Evolutionary conservation across 2,797 vertebrate species (phyloP), one percentile per base, ranked within the genome.

Genomic region (Chloroceryle amazona): DNA sequence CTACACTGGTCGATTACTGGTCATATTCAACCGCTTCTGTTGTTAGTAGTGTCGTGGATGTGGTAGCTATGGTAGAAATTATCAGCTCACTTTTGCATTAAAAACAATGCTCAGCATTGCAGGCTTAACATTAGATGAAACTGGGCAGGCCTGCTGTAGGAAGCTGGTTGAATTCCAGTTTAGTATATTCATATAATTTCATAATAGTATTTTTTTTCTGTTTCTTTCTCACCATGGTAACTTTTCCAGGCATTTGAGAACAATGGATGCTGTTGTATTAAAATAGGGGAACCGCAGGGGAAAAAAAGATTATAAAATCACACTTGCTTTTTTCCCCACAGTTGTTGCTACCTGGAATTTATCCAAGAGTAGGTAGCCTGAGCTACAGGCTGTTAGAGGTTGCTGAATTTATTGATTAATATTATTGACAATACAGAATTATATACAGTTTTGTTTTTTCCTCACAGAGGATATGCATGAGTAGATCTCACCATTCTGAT

Each of bases 1-100:
- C 31, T 75, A 2, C 41, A 16, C 42, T 2, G 0, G 9, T 35
- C 1, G 0, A 3, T 49, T 37, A 6, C 23, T 71, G 42, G 11
- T 41, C 3, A 4, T 58, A 22, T 9, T 81, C 42, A 44, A 5
- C 33, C 58, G 1, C 37, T 75, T 76, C 18, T 72, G 10, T 42
- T 87, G 54, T 28, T 73, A 54, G 29, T 20, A 57, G 16, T n/a
- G 54, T 65, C 26, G 41, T 71, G 46, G 46, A 35, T 79, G 52
- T 28, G 22, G 46, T 55, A 70, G 35, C n/a, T 35, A 11, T 35
- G 37, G 29, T 42, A 66, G 62, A 83, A 86, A 46, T 83, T 65
- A 42, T 25, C 25, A 35, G 25, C 20, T 65, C 11, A 19, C 58
- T 63, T 65, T 67, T 76, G 37, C 42, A 18, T 81, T 85, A 18